phyloP scores from a whole-genome alignment of 1,140 invertebrate species.

The Hetaerina americana region DNA sequence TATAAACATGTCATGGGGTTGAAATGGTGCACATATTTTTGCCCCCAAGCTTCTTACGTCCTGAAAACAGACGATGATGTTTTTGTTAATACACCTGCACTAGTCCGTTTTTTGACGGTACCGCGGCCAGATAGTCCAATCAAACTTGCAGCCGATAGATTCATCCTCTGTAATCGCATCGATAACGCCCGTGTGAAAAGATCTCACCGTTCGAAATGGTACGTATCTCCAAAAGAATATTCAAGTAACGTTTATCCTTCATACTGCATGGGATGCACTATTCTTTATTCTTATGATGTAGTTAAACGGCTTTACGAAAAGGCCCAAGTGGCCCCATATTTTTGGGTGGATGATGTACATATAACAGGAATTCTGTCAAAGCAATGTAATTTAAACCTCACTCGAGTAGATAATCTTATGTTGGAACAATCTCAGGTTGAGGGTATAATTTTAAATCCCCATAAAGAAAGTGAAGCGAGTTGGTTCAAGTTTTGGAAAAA shows the following conservation, averaged over 20 bases:
- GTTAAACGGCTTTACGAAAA: conserved; percentile 46
- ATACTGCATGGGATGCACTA: conserved; percentile 62
- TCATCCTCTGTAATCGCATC: conserved; percentile 41
- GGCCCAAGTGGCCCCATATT: conserved; percentile 48
- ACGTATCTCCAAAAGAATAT: conserved; percentile 55
- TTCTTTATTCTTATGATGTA: conserved; percentile 58
- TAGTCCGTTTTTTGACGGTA: conserved; percentile 15
- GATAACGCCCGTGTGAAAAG: conserved; percentile 29
- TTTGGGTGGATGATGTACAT: conserved; percentile 80
- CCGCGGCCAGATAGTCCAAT: conserved; percentile 26
- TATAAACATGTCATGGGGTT: conserved; percentile 76
- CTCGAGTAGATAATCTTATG: neutral
- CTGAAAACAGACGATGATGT: conserved; percentile 70
- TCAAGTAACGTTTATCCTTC: conserved; percentile 46
- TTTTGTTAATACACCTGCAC: conserved; percentile 49
- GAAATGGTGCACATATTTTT: conserved; percentile 63
- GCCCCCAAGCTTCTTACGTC: conserved; percentile 48
- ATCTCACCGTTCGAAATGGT: conserved; percentile 61
- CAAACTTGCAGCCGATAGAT: neutral
- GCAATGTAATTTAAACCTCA: conserved; percentile 40
- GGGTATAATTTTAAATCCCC: neutral
- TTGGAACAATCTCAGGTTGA: neutral
- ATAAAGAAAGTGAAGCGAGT: neutral
- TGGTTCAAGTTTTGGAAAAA: neutral
- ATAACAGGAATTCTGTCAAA: conserved; percentile 58